Conservation (phyloP, 2,113 vertebrate genomes). For the Prolemur simus region DNA sequence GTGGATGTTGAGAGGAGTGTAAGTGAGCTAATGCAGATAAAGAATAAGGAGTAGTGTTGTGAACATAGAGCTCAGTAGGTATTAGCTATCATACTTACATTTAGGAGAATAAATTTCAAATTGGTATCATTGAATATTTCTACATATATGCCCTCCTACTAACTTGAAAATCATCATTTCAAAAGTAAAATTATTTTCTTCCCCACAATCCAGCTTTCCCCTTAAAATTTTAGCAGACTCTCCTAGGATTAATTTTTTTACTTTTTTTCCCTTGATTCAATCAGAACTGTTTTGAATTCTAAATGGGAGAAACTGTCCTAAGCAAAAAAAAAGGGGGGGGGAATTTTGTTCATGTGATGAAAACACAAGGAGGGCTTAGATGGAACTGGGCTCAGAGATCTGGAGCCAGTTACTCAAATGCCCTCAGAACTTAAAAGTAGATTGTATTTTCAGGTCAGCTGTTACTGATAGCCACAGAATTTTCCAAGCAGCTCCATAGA, state of each 20-base stretch:
- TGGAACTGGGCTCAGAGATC: neutral
- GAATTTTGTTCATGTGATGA: neutral
- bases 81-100: neutral
- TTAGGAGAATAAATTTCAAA: constrained; percentile 36
- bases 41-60: neutral
- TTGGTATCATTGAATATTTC: neutral
- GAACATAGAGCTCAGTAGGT: neutral
- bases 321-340: neutral
- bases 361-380: neutral
- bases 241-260: neutral
- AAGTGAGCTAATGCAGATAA: neutral
- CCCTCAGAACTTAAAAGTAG: neutral
- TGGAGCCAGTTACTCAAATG: neutral
- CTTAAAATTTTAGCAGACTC: constrained; percentile 31
- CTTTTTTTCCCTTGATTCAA: neutral
- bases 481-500: neutral
- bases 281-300: constrained; percentile 43
- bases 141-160: neutral
- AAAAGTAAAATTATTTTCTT: constrained; percentile 13
- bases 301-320: neutral
- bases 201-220: neutral
- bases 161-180: constrained; percentile 49
- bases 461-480: neutral
- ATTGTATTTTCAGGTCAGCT: neutral
- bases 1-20: neutral